phyloP scores from a whole-genome alignment of 2,797 vertebrate genomes.

The Rhodeus uyekii region DNA sequence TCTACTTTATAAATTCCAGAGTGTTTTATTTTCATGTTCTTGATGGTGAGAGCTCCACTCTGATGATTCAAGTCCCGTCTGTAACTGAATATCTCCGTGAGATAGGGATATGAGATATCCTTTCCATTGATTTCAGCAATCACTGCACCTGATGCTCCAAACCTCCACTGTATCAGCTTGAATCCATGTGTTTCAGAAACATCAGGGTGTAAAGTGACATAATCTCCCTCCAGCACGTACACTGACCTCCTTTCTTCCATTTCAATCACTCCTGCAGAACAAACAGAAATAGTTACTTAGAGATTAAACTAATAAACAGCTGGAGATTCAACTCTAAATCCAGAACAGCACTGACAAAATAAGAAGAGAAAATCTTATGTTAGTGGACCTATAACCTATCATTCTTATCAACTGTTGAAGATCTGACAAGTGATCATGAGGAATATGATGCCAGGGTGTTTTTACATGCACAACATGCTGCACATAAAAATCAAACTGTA shows the following conservation, averaged over 20 bases:
- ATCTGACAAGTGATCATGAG: slow-evolving; percentile 50
- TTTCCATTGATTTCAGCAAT: background rate
- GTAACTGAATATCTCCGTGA: background rate
- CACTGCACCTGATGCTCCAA: too few relatives aligned
- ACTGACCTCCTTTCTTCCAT: background rate
- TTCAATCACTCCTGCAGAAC: background rate
- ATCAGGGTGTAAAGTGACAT: background rate
- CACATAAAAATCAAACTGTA: slow-evolving; percentile 47
- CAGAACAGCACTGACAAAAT: too few relatives aligned
- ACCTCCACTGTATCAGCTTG: too few relatives aligned
- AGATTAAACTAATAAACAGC: background rate
- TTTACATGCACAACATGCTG: slow-evolving; percentile 52
- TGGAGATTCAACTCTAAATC: too few relatives aligned
- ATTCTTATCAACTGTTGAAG: too few relatives aligned
- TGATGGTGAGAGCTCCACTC: too few relatives aligned
- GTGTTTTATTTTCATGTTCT: background rate
- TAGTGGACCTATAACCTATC: too few relatives aligned
- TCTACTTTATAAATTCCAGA: background rate
- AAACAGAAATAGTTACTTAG: background rate
- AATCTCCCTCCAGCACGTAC: background rate
- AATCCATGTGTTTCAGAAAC: too few relatives aligned
- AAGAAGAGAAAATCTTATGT: too few relatives aligned
- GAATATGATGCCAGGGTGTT: slow-evolving; percentile 51
- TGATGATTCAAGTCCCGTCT: too few relatives aligned
- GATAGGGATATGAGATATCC: background rate